Evolutionary conservation across 2,888 invertebrate genomes (phyloP), one percentile per base, ranked within the genome.

Genomic region (Dicyrtoma fusca): DNA sequence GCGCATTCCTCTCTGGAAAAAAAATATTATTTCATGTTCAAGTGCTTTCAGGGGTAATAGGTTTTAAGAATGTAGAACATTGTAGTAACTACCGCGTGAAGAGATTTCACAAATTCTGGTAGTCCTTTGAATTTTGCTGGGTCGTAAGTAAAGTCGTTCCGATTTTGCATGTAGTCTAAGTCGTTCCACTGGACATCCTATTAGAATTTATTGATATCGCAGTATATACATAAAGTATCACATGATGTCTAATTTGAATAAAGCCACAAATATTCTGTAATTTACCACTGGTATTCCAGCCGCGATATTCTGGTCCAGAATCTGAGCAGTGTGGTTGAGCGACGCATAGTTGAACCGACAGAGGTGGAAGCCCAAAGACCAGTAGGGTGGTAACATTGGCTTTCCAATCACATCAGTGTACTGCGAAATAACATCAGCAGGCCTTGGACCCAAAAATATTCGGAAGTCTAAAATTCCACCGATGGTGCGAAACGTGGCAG

Each of bases 341-440:
- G 87, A 87, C 66, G 87, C 87, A 81, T 92, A 92, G 21, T 90
- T 89, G 82, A 84, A 89, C 81, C 88, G 88, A 86, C 92, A 92
- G 34, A 95, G 85, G 84, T 95, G 95, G 83, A 93, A 95, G 0
- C 95, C 95, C 0, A 95, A 86, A 0, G 90, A 86, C 95, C 95
- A 95, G 82, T 91, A 92, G 0, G 95, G 93, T 0, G 94, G 94
- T 87, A 95, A 87, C 82, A 88, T 88, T 0, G 94, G 92, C 73
- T 87, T 85, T 0, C 94, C 94, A 13, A 94, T 87, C 4, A 91
- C 81, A 73, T 86, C 86, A 0, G 90, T 87, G 82, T 91, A 91
- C 82, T 92, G 91, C 21, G 85, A 82, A 0, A 89, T 83, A 11
- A 91, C 91, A 42, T 89, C 88, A 5, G 84, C 81, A 0, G 95